Evolutionary conservation across 2,797 vertebrate genomes (phyloP).

Genomic region (Naso thynnoides): DNA sequence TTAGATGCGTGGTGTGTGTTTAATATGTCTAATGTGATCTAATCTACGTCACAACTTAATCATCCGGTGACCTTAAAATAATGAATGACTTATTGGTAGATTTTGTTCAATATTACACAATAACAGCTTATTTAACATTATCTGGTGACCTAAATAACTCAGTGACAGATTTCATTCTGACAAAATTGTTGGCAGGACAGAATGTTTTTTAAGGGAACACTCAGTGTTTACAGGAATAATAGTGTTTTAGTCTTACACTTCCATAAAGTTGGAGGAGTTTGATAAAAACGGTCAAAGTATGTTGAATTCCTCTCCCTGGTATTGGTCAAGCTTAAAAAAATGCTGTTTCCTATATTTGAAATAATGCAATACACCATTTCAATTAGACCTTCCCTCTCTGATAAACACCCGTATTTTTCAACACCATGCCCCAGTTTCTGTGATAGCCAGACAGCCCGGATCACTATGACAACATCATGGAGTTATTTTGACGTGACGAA

Average conservation of each 20-base stretch:
- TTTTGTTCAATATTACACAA: neutral
- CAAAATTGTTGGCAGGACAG: neutral
- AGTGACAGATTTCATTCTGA: neutral
- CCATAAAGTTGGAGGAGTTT: neutral
- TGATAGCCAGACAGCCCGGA: neutral
- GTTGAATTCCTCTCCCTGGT: neutral
- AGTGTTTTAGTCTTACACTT: neutral
- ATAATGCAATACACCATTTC: neutral
- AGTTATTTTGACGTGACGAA: constrained; percentile 3
- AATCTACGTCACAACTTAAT: too few species aligned
- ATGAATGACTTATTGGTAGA: neutral
- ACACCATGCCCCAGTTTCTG: neutral
- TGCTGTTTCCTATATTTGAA: neutral
- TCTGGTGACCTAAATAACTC: too few species aligned
- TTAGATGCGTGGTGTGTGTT: too few species aligned
- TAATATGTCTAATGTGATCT: too few species aligned
- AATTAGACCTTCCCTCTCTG: neutral
- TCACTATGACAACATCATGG: constrained; percentile 8
- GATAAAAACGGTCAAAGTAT: neutral
- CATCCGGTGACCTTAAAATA: neutral
- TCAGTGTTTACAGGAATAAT: neutral
- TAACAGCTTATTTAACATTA: neutral
- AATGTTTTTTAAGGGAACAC: neutral
- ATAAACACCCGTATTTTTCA: too few species aligned
- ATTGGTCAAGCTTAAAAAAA: neutral